phyloP scores from a whole-genome alignment of 1,140 invertebrate genomes.

The Aricia agestis region DNA sequence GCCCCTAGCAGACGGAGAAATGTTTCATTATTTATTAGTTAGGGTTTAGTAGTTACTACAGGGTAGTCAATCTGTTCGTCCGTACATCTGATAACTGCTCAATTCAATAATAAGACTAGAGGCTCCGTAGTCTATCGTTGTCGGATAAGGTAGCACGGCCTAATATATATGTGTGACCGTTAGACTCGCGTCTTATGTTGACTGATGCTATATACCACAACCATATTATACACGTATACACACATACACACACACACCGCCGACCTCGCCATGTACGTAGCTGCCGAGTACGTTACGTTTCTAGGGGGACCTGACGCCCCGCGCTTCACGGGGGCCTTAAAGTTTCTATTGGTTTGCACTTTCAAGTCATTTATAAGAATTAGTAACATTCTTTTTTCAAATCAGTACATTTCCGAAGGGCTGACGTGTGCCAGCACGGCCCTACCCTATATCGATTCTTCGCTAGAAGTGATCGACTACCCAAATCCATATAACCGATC shows the following conservation, averaged over 20 bases:
- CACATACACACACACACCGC: background rate
- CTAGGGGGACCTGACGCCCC: background rate
- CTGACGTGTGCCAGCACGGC: no score
- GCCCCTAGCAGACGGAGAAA: conserved; percentile 58
- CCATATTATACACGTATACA: conserved; percentile 23
- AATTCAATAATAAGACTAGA: conserved; percentile 66
- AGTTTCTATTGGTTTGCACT: background rate
- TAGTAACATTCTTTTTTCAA: background rate
- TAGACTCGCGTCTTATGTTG: conserved; percentile 37
- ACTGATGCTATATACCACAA: conserved; percentile 29
- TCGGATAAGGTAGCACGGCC: conserved; percentile 53
- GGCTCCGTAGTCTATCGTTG: conserved; percentile 45
- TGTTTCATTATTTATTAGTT: conserved; percentile 59
- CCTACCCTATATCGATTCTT: background rate
- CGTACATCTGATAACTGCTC: conserved; percentile 67
- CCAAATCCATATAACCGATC: background rate
- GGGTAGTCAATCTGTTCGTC: conserved; percentile 67
- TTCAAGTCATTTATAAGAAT: background rate
- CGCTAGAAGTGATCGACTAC: no score
- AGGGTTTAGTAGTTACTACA: conserved; percentile 65
- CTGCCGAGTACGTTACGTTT: background rate
- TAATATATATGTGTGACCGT: conserved; percentile 47
- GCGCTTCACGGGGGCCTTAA: background rate
- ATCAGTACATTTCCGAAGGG: background rate
- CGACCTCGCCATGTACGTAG: background rate